Evolutionary conservation across 2,113 vertebrate genomes (phyloP), one percentile per base, ranked within the genome.

Genomic region (Lophotis ruficrista): DNA sequence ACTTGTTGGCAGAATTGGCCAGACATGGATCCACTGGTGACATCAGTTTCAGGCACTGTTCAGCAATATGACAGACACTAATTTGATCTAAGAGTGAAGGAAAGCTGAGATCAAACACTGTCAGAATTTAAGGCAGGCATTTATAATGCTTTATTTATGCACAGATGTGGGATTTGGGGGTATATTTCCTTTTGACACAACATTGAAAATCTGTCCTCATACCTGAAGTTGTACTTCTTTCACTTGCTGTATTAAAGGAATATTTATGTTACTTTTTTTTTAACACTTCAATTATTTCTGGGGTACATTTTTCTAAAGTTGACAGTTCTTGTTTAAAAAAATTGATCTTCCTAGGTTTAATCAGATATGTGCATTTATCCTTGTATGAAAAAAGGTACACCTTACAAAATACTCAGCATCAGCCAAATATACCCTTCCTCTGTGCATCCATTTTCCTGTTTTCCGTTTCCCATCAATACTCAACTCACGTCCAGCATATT

Each of bases 271-370:
- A 37, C 33, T 9, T 41, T 70, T 45, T 45, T 71, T 90, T 83
- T 15, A 89, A 71, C 16, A 57, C 14, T 45, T 72, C 21, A 33
- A 9, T 69, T 87, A 83, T 90, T 90, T 69, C 77, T 81, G 56
- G 8, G 41, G 27, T 75, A 81, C 24, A 65, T 83, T 90, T 85
- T 85, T 76, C 81, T 88, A 77, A 83, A 95, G 23, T 27, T 86
- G 91, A 54, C 54, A 83, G 50, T 47, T 95, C 48, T 80, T 85
- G 53, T 81, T 71, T 50, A 13, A 93, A 87, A 92, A 92, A 93
- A 85, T 54, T 61, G 9, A 65, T 80, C 31, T 66, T 86, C 54
- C 56, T 62, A 53, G 33, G 27, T 80, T 83, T 70, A 76, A 90
- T 88, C 54, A 70, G 37, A 61, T 70, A 88, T 10, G 15, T 43